Conservation (phyloP, 2,113 vertebrate species). For the Pampusana beccarii region DNA sequence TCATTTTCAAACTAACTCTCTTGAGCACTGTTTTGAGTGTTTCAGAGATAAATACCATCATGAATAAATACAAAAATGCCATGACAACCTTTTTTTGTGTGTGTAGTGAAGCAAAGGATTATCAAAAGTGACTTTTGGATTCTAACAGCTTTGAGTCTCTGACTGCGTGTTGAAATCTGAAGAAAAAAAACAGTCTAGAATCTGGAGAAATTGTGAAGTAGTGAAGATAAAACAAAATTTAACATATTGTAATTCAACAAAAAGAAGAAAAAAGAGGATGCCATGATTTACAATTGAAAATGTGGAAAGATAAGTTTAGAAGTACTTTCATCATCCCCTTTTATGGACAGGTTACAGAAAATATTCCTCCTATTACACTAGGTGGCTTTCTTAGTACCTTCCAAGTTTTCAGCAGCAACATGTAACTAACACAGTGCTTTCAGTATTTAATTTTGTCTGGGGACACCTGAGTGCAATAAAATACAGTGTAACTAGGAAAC, state of each 20-base stretch:
- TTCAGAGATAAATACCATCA: conserved; percentile 28
- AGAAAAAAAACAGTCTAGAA: background rate
- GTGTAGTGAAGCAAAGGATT: background rate
- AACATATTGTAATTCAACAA: background rate
- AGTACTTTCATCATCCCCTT: background rate
- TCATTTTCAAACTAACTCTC: conserved; percentile 3
- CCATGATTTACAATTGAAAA: background rate
- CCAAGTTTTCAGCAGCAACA: background rate
- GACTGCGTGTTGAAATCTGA: background rate
- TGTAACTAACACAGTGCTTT: background rate
- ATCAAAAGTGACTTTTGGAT: background rate
- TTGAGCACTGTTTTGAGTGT: background rate
- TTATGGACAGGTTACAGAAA: background rate
- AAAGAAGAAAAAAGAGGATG: background rate
- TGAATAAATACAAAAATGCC: conserved; percentile 9
- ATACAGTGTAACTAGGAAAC: background rate
- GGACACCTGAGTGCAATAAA: background rate
- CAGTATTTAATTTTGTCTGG: background rate
- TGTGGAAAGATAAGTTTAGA: background rate
- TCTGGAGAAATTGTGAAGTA: background rate
- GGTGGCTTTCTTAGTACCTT: background rate
- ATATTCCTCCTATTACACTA: background rate
- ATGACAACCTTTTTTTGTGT: background rate
- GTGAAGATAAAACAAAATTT: background rate
- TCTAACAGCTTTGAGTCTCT: background rate